Conservation (phyloP, 2,888 invertebrate species). For the Pseudococcus longispinus region DNA sequence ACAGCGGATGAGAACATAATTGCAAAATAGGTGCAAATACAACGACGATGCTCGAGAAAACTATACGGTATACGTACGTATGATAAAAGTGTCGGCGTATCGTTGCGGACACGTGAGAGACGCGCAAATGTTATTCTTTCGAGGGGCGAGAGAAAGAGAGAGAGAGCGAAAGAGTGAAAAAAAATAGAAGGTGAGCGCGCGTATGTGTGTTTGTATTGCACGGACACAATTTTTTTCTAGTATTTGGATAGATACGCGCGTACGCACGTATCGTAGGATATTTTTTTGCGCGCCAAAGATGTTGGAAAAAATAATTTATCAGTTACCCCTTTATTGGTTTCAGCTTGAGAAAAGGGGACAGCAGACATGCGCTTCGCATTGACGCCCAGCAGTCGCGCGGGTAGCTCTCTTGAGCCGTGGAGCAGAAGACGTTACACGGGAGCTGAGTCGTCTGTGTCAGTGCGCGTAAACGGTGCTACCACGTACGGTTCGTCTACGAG, state of each 20-base stretch:
- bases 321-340: constrained; percentile 46
- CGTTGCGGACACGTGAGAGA: not conserved
- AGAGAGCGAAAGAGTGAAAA: not conserved
- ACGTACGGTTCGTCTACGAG: constrained; percentile 36
- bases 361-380: constrained; percentile 39
- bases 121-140: not conserved
- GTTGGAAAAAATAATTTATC: constrained; percentile 37
- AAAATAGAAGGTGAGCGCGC: too few species aligned
- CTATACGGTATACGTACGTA: not conserved
- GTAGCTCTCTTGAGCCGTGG: constrained; percentile 44
- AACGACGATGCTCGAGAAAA: not conserved
- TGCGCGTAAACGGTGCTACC: constrained; percentile 51
- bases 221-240: not conserved
- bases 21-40: not conserved
- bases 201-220: not conserved
- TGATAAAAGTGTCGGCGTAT: not conserved
- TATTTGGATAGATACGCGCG: not conserved
- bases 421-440: constrained; percentile 40
- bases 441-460: constrained; percentile 47
- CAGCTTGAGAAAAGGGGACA: constrained; percentile 41
- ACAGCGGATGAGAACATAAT: too few species aligned
- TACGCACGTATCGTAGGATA: constrained; percentile 2
- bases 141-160: not conserved
- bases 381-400: constrained; percentile 55
- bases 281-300: constrained; percentile 27